Percentiles rank a stretch among this genome's conserved stretches.
Conservation (phyloP, 2,797 vertebrate species). For the Sebastes steindachneri region DNA sequence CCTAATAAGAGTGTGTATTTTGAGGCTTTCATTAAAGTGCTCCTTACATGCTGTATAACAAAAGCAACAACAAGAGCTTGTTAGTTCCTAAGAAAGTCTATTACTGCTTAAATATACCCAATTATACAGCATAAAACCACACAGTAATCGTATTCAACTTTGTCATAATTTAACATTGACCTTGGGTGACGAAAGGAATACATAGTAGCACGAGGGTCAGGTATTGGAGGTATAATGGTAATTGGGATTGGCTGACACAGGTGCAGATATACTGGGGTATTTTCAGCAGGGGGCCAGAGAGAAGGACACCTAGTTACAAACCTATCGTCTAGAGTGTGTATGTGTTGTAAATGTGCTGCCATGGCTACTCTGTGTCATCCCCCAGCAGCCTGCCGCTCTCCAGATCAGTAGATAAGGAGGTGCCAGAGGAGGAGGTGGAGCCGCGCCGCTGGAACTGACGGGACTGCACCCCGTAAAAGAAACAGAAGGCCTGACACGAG, state of each 20-base stretch:
- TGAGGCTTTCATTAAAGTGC: neutral
- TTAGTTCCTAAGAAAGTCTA: neutral
- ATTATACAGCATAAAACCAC: neutral
- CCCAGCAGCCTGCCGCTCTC: constrained; percentile 94
- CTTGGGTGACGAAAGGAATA: neutral
- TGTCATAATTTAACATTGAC: neutral
- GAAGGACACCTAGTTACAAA: constrained; percentile 57
- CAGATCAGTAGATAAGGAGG: constrained; percentile 94
- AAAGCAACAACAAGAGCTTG: neutral
- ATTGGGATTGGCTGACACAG: constrained; percentile 7
- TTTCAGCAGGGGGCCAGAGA: neutral
- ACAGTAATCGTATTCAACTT: neutral
- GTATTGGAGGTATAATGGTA: neutral
- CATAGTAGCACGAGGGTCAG: neutral
- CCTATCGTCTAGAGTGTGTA: constrained; percentile 80
- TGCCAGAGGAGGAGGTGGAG: constrained; percentile 91
- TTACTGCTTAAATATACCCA: neutral
- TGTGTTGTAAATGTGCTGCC: constrained; percentile 82
- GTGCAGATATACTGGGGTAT: constrained; percentile 1
- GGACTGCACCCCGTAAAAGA: constrained; percentile 95
- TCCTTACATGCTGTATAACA: neutral
- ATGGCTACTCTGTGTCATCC: constrained; percentile 88
- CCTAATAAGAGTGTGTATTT: neutral
- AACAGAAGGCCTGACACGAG: constrained; percentile 93
- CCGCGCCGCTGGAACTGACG: constrained; percentile 88